Base-by-base conservation (phyloP, 2,888 invertebrate genomes). In the Hyles lineata region DNA sequence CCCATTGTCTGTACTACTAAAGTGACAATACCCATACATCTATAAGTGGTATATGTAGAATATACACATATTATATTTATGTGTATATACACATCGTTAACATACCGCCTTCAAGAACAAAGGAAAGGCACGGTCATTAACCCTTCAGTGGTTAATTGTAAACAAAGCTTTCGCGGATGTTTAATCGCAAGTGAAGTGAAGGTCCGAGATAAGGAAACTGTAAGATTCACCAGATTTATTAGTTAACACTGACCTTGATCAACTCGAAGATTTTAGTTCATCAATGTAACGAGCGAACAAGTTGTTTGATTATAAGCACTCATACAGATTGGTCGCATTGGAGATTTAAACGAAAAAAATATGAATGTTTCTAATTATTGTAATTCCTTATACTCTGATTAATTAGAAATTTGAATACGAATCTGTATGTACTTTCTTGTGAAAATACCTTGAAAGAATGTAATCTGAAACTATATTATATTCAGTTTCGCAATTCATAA, bases 221-320 rank as follows among this genome's bases (percentile, higher is more conserved):
- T 75, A 71, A 72, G 76, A 76, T 78, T 79, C 76, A 74, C 76
- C 58, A 78, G 74, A 76, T 78, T 77, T 74, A 76, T 77, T 74
- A 79, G 74, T 82, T 84, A 84, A 80, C 83, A 83, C 83, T 87
- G 80, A 84, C 88, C 88, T 88, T 89, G 87, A 81, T 77, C 76
- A 72, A 74, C 80, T 73, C 77, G 76, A 79, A 76, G 80, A 80
- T 80, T 85, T 83, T 79, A 80, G 83, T 80, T 74, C 82, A 83
- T 84, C 81, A 80, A 72, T 79, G 80, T 76, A 76, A 73, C 74
- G 73, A 70, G 70, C 35, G 63, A 77, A 81, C 80, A 69, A 75
- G 80, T 80, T 80, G 43, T 77, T 75, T 74, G 61, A 72, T 73
- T 74, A 72, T 80, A 73, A 78, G 71, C 67, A 73, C 62, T 55